phyloP scores from a whole-genome alignment of 23 tunicate species.

The Clavelina lepadiformis region DNA sequence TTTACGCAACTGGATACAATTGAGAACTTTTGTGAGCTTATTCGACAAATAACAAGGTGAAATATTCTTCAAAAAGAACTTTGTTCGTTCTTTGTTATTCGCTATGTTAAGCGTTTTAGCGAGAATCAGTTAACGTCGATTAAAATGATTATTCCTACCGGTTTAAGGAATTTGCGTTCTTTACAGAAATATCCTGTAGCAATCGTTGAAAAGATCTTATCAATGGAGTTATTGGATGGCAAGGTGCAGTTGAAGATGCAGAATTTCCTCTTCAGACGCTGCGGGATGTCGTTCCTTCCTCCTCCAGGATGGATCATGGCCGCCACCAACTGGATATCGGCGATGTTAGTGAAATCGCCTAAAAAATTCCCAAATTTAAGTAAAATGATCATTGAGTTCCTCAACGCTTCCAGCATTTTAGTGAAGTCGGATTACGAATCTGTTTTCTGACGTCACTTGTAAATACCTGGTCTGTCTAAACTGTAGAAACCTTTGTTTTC shows the following conservation, averaged over 20 bases:
- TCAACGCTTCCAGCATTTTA: too few species aligned
- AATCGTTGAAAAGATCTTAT: constrained; percentile 76
- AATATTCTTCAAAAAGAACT: too few species aligned
- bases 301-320: constrained; percentile 96
- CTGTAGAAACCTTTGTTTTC: constrained; percentile 86
- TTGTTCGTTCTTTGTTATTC: too few species aligned
- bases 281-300: constrained; percentile 91
- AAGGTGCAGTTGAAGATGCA: constrained; percentile 88
- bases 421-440: too few species aligned
- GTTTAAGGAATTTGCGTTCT: constrained; percentile 48
- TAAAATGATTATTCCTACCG: too few species aligned
- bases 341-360: constrained; percentile 86
- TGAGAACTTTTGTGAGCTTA: too few species aligned
- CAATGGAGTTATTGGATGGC: constrained; percentile 80
- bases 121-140: too few species aligned
- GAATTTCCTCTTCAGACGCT: constrained; percentile 80
- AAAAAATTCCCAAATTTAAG: neutral
- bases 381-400: too few species aligned
- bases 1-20: too few species aligned
- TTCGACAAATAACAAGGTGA: too few species aligned
- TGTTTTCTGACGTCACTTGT: too few species aligned
- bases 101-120: too few species aligned
- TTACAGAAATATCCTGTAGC: constrained; percentile 82
- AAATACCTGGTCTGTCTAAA: constrained; percentile 81
- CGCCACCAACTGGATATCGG: constrained; percentile 77